These are phyloP conservation scores for Fragum sueziense DNA, from an alignment of 2,888 invertebrate genomes.

Conservation along the genomic window DNA sequence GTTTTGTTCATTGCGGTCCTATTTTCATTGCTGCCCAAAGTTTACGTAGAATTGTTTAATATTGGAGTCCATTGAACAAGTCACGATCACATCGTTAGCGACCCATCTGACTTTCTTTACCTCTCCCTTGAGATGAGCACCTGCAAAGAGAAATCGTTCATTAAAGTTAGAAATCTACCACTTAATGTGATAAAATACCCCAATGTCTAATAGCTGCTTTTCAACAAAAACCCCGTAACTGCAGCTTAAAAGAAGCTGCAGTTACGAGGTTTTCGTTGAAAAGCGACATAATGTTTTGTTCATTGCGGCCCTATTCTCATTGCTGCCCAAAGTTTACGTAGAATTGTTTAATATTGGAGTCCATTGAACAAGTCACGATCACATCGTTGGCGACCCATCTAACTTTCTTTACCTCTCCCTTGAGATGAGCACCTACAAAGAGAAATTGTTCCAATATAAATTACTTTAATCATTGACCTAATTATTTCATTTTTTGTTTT, in stretches of 20 bases:
- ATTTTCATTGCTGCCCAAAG: background rate
- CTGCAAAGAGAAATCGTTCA: slow-evolving; percentile 85
- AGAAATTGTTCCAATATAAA: too few species aligned
- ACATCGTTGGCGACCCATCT: slow-evolving; percentile 95
- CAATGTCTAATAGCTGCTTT: too few species aligned
- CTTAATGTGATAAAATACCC: too few species aligned
- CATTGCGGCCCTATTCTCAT: background rate
- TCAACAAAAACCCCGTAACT: too few species aligned
- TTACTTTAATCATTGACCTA: too few species aligned
- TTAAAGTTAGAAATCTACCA: too few species aligned
- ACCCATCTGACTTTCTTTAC: slow-evolving; percentile 96
- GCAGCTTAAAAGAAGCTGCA: too few species aligned
- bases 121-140: slow-evolving; percentile 98
- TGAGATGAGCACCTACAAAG: slow-evolving; percentile 95
- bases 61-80: slow-evolving; percentile 93
- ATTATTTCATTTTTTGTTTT: too few species aligned
- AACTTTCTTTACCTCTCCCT: slow-evolving; percentile 96
- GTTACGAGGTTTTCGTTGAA: too few species aligned
- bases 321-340: background rate
- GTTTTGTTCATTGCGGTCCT: background rate
- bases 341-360: slow-evolving; percentile 83
- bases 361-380: slow-evolving; percentile 96
- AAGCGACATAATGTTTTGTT: background rate
- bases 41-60: slow-evolving; percentile 66
- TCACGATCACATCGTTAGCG: slow-evolving; percentile 93